Evolutionary conservation across 2,797 vertebrate genomes (phyloP).

Genomic region (Rhinichthys osculus): DNA sequence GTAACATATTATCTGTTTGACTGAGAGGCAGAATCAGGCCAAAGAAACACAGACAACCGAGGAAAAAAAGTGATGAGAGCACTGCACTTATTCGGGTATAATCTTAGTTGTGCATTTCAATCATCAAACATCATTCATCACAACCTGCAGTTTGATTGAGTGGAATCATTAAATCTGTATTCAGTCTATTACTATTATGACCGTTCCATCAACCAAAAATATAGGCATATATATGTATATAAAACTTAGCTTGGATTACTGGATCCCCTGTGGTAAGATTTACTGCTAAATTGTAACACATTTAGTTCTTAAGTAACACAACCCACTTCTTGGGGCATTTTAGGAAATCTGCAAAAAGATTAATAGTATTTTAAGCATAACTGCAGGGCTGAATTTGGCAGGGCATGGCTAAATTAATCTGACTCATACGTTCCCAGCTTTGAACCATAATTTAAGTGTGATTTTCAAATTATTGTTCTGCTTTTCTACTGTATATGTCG

Average conservation of each 20-base stretch:
- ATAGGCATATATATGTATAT: neutral
- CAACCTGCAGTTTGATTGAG: neutral
- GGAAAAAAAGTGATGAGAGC: neutral
- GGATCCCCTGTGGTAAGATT: too few relatives aligned
- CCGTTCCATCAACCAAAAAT: neutral
- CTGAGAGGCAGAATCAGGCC: neutral
- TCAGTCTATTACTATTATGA: neutral
- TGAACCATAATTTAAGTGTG: neutral
- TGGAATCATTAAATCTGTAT: neutral
- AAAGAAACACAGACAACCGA: neutral
- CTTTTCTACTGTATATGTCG: neutral
- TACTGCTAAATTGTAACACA: too few relatives aligned
- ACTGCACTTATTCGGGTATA: neutral
- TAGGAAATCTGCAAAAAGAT: neutral
- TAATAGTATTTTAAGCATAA: neutral
- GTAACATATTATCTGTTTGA: neutral
- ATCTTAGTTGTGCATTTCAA: neutral
- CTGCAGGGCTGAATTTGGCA: neutral
- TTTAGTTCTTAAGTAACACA: too few relatives aligned
- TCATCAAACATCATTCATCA: neutral
- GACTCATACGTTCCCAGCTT: neutral
- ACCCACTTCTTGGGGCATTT: neutral
- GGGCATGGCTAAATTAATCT: neutral
- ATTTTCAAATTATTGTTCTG: constrained; percentile 14
- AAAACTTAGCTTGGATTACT: too few relatives aligned